A percentile compares a stretch with the other conserved stretches of the same genome.
Evolutionary conservation across 2,888 invertebrate genomes (phyloP).

Genomic region (Sinopyrophorus schimmeli): DNA sequence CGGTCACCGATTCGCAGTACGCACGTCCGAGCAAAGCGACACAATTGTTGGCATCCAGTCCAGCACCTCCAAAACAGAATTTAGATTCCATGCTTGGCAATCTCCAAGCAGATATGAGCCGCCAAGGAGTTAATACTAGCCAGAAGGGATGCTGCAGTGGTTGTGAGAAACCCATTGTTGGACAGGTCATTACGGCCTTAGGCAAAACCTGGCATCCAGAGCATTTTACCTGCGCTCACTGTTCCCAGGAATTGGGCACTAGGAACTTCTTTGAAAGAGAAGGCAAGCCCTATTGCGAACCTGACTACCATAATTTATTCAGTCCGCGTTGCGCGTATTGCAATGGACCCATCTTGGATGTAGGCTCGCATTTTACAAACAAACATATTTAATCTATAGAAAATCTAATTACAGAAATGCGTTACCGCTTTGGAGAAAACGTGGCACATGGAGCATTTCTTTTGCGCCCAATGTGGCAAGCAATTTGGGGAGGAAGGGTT

Average conservation of each 20-base stretch:
- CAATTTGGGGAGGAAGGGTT: conserved; percentile 98
- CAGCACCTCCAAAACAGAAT: conserved; percentile 56
- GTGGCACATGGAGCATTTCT: conserved; percentile 99
- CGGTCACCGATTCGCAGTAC: conserved; percentile 70
- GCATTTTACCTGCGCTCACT: conserved; percentile 97
- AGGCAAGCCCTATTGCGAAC: conserved; percentile 96
- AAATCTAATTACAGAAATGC: conserved; percentile 86
- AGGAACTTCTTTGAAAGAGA: conserved; percentile 98
- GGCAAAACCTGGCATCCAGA: conserved; percentile 99
- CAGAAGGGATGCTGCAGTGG: conserved; percentile 99
- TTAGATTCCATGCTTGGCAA: conserved; percentile 85
- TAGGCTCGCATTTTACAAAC: conserved; percentile 58
- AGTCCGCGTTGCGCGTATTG: conserved; percentile 98
- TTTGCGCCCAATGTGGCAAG: conserved; percentile 96
- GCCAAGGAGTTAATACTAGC: conserved; percentile 97
- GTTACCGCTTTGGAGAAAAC: conserved; percentile 96
- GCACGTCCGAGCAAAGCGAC: conserved; percentile 64
- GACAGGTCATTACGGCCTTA: conserved; percentile 96
- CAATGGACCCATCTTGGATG: conserved; percentile 97
- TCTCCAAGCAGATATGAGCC: conserved; percentile 95
- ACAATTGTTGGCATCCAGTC: conserved; percentile 43
- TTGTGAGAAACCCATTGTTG: conserved; percentile 98
- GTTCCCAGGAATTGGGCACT: conserved; percentile 94
- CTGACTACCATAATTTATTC: conserved; percentile 97
- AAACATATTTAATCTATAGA: conserved; percentile 17